Conservation (phyloP, 2,888 invertebrate genomes). For the Eristalis tenax region DNA sequence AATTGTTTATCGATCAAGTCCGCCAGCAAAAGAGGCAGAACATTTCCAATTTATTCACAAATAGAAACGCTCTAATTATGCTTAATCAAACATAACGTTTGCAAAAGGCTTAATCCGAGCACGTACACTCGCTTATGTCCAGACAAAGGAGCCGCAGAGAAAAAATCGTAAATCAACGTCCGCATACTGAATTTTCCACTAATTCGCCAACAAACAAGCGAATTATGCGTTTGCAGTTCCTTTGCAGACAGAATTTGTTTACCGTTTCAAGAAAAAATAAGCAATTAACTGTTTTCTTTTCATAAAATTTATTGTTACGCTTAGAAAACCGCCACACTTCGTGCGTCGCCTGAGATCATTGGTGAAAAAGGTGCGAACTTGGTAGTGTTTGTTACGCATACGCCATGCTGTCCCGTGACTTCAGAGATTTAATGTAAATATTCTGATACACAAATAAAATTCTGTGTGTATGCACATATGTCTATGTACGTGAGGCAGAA, state of each 20-base stretch:
- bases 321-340: background rate
- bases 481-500: background rate
- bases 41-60: conserved; percentile 25
- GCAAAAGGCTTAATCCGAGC: background rate
- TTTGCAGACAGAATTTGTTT: background rate
- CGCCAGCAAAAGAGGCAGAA: conserved; percentile 19
- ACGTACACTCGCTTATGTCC: background rate
- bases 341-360: background rate
- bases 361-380: conserved; percentile 21
- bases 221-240: background rate
- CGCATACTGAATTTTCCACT: background rate
- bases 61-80: background rate
- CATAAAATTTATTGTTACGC: conserved; percentile 9
- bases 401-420: conserved; percentile 31
- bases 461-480: background rate
- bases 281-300: conserved; percentile 19
- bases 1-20: conserved; percentile 30
- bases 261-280: conserved; percentile 12
- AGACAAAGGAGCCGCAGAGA: background rate
- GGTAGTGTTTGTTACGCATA: conserved; percentile 22
- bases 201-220: background rate
- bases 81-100: background rate
- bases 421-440: background rate
- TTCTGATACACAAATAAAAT: background rate
- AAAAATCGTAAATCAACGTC: background rate